Evolutionary conservation across 2,888 invertebrate genomes (phyloP).

Genomic region (Entomobrya proxima): DNA sequence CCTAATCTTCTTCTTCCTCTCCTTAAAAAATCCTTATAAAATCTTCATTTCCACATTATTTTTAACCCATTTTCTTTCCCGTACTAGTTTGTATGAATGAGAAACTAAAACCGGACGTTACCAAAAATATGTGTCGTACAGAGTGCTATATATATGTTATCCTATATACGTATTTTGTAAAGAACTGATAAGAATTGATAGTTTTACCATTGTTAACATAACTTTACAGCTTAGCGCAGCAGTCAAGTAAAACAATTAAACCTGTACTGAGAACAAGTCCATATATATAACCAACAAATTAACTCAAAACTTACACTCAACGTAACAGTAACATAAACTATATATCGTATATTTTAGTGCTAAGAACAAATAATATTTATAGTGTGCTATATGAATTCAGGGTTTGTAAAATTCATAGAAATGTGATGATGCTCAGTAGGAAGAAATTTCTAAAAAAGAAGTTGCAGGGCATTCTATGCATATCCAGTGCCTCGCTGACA

Average conservation of each 20-base stretch:
- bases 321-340: neutral
- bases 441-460: neutral
- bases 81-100: neutral
- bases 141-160: conserved; percentile 2
- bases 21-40: no score
- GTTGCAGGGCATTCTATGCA: neutral
- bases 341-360: neutral
- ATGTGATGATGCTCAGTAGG: neutral
- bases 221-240: conserved; percentile 3
- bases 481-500: conserved; percentile 15
- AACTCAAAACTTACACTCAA: neutral
- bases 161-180: conserved; percentile 5
- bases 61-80: neutral
- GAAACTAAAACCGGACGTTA: conserved; percentile 27
- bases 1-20: no score
- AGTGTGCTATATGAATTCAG: neutral
- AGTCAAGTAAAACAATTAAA: conserved; percentile 2
- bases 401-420: neutral
- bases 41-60: neutral
- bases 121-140: conserved; percentile 34
- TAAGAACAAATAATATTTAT: neutral
- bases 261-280: neutral
- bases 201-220: conserved; percentile 21
- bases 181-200: neutral
- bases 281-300: neutral